phyloP scores from a whole-genome alignment of 2,797 vertebrate species.

The Hydrolagus colliei region DNA sequence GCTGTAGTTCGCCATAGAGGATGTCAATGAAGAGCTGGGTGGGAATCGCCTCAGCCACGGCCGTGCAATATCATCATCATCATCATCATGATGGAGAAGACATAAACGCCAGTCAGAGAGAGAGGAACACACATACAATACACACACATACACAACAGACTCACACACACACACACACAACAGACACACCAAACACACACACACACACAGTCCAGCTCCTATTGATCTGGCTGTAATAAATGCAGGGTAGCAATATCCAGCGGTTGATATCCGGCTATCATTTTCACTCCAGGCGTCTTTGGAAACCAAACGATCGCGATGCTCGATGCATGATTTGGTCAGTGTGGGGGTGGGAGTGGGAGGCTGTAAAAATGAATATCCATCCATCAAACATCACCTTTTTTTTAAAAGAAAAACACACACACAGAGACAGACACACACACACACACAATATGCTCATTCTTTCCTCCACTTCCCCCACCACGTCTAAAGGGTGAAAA shows the following conservation, averaged over 20 bases:
- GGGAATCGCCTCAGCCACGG: conserved; percentile 78
- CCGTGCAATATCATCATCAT: conserved; percentile 71
- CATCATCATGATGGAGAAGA: conserved; percentile 64
- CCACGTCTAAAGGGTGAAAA: too few relatives aligned
- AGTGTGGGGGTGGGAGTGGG: neutral
- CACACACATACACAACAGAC: conserved; percentile 91
- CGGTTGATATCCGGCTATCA: neutral
- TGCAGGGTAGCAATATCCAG: neutral
- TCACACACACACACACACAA: conserved; percentile 80
- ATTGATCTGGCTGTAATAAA: neutral
- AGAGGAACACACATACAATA: conserved; percentile 95
- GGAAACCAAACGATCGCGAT: neutral
- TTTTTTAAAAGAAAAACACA: neutral
- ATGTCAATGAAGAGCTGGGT: conserved; percentile 40
- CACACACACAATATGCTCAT: too few relatives aligned
- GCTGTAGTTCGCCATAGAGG: conserved; percentile 99
- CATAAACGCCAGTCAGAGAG: conserved; percentile 74
- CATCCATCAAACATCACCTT: neutral
- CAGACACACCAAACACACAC: too few relatives aligned
- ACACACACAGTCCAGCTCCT: conserved; percentile 50
- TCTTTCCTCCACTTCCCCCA: too few relatives aligned
- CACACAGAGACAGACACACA: neutral
- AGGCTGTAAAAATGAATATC: conserved; percentile 12
- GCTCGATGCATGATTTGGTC: neutral
- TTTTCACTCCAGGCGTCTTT: neutral